These are phyloP conservation scores for Amiota minor DNA, from an alignment of 2,888 invertebrate genomes.

Conservation along the genomic window DNA sequence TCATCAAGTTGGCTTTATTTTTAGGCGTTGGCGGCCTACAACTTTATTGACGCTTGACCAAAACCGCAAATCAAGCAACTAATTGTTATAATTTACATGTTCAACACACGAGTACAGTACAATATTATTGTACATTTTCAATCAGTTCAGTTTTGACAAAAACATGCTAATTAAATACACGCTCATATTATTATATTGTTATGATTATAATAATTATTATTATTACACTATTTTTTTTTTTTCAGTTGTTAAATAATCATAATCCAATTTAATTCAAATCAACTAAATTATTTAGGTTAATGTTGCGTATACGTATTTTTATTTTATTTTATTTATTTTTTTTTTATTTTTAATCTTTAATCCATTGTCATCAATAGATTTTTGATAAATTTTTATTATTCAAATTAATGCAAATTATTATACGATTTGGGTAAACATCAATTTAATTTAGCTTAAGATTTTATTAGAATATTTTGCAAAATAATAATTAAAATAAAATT, in stretches of 20 bases:
- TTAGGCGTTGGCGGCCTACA: slow-evolving; percentile 46
- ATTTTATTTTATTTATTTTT: neutral
- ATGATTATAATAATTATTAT: no score
- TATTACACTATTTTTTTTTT: no score
- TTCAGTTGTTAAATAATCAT: no score
- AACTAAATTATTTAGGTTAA: slow-evolving; percentile 49
- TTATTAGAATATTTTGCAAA: neutral
- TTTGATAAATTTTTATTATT: slow-evolving; percentile 60
- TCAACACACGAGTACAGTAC: neutral
- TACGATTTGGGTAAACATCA: neutral
- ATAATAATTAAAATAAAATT: slow-evolving; percentile 30
- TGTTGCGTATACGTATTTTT: slow-evolving; percentile 43
- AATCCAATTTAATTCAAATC: no score
- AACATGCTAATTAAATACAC: slow-evolving; percentile 37
- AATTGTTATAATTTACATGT: slow-evolving; percentile 51
- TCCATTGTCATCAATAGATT: slow-evolving; percentile 50
- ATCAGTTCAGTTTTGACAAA: slow-evolving; percentile 26
- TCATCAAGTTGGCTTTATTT: neutral
- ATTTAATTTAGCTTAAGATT: neutral
- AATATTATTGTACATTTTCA: no score
- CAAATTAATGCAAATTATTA: slow-evolving; percentile 14
- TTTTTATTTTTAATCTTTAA: neutral
- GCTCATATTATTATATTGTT: neutral
- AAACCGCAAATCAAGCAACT: slow-evolving; percentile 42
- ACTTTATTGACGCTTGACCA: slow-evolving; percentile 59